Percentiles rank a stretch among this genome's conserved stretches.
These are phyloP conservation scores for Acanthis flammea DNA, from an alignment of 2,797 vertebrate genomes.

Conservation along the genomic window DNA sequence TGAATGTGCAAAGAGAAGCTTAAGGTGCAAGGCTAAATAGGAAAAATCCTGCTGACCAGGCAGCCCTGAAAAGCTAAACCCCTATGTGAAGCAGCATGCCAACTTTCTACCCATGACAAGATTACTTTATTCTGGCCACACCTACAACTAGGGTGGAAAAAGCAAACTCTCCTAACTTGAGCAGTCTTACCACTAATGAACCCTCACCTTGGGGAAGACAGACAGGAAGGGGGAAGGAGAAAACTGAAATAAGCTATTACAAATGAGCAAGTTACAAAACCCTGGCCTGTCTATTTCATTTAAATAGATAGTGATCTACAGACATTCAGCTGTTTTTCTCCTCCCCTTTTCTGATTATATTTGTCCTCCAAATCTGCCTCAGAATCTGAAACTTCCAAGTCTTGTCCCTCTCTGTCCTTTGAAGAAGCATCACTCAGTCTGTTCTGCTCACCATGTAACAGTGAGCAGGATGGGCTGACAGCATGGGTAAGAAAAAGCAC, in stretches of 20 bases:
- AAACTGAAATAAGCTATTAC: background rate
- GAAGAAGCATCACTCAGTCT: background rate
- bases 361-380: background rate
- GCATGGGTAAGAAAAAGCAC: background rate
- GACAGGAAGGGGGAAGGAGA: background rate
- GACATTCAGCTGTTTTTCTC: background rate
- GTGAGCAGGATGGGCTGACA: background rate
- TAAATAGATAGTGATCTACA: background rate
- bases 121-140: background rate
- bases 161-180: background rate
- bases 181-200: background rate
- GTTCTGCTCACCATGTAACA: background rate
- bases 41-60: background rate
- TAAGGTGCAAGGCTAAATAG: background rate
- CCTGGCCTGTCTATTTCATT: background rate
- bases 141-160: background rate
- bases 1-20: background rate
- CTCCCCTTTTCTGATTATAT: background rate
- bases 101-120: background rate
- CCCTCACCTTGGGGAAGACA: background rate
- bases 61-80: background rate
- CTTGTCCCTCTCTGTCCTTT: background rate
- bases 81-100: background rate
- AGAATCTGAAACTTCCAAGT: background rate
- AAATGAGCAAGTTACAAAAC: background rate